phyloP scores from a whole-genome alignment of 2,113 vertebrate genomes.

The Rhagologus leucostigma region DNA sequence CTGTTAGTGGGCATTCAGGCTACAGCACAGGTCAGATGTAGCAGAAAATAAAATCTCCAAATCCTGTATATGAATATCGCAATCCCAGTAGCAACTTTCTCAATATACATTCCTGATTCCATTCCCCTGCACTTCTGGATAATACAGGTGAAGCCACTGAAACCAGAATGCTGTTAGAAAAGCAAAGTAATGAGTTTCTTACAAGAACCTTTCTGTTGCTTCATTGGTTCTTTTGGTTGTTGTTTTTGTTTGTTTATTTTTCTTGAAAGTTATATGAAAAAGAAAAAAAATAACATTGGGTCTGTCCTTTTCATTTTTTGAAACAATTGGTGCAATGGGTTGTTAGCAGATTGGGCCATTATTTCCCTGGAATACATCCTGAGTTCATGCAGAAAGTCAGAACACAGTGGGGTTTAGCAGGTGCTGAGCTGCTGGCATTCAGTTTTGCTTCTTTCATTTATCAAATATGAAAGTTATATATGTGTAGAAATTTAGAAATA shows the following conservation, averaged over 20 bases:
- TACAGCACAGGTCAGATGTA: neutral
- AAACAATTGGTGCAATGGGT: neutral
- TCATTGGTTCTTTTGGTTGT: neutral
- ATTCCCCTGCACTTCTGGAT: neutral
- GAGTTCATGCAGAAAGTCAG: neutral
- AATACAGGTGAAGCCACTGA: neutral
- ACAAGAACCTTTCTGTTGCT: neutral
- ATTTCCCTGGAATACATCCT: neutral
- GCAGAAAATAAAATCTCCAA: neutral
- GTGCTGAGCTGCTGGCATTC: neutral
- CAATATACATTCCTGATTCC: neutral
- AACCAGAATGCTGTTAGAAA: neutral
- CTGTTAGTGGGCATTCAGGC: neutral
- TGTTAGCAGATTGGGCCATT: neutral
- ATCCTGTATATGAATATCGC: too few species aligned
- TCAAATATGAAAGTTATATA: neutral
- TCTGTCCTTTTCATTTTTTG: neutral
- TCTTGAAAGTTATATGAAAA: neutral
- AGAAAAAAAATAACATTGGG: fast-evolving
- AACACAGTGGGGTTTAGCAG: neutral
- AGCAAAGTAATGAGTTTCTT: neutral
- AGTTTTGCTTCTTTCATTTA: neutral
- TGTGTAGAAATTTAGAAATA: neutral
- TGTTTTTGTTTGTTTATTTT: neutral
- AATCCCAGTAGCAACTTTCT: neutral